Percentiles rank a stretch among this genome's conserved stretches.
These are phyloP conservation scores for Thomomys bottae DNA, from an alignment of 2,113 vertebrate genomes.

Conservation along the genomic window DNA sequence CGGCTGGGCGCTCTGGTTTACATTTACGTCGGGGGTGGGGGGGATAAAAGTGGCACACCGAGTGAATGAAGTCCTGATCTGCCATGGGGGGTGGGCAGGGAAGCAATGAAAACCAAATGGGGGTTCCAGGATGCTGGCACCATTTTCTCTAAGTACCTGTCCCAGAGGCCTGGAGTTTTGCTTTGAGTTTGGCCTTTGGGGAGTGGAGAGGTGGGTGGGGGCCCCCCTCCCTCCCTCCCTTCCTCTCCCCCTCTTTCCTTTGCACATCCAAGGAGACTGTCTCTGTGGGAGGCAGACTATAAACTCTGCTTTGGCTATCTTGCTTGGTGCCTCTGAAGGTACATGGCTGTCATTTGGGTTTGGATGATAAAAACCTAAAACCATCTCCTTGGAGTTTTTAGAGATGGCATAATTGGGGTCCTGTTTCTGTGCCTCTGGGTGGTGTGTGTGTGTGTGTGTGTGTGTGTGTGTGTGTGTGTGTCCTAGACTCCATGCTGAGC, in stretches of 20 bases:
- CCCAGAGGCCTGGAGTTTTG: conserved; percentile 32
- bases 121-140: conserved; percentile 38
- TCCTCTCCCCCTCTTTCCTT: conserved; percentile 26
- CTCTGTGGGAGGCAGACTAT: conserved; percentile 46
- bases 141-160: conserved; percentile 63
- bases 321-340: not conserved
- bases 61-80: conserved; percentile 50
- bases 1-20: conserved; percentile 76
- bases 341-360: not conserved
- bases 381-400: not conserved
- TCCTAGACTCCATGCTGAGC: no score
- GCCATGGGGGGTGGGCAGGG: not conserved
- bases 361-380: not conserved
- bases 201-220: not conserved
- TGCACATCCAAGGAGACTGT: conserved; percentile 55
- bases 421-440: no score
- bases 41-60: conserved; percentile 64
- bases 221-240: no score
- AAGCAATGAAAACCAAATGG: conserved; percentile 81
- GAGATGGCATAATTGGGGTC: not conserved
- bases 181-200: conserved; percentile 56
- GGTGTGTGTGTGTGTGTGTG: no score
- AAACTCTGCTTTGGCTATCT: conserved; percentile 10
- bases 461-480: no score
- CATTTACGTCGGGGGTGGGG: conserved; percentile 73